phyloP scores from a whole-genome alignment of 2,797 vertebrate species.

The Glyptemys insculpta region DNA sequence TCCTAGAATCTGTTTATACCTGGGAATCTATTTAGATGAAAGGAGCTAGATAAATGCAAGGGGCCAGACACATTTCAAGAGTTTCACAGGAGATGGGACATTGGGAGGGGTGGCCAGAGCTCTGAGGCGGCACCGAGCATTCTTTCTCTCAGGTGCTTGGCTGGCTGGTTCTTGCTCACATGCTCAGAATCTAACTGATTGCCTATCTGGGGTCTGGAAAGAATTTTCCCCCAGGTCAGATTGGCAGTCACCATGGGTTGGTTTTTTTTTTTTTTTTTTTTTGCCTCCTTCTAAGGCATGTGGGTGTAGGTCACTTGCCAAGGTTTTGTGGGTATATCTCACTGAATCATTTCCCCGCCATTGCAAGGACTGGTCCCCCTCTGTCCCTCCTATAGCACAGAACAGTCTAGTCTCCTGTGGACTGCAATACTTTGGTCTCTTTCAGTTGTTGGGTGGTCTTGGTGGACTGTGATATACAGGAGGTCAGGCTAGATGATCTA shows the following conservation, averaged over 20 bases:
- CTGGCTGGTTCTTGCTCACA: neutral
- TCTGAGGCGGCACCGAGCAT: neutral
- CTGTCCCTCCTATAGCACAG: neutral
- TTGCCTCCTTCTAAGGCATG: neutral
- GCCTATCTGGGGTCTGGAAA: neutral
- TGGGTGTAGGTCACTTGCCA: neutral
- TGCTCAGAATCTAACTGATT: neutral
- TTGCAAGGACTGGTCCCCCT: neutral
- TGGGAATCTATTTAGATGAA: neutral
- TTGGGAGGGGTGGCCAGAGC: neutral
- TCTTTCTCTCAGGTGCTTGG: neutral
- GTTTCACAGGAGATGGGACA: neutral
- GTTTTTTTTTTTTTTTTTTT: neutral
- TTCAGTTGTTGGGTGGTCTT: neutral
- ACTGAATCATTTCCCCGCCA: too few relatives aligned
- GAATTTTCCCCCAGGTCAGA: too few relatives aligned
- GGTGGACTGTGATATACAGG: neutral
- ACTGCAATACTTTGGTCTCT: neutral
- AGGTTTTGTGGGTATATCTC: neutral
- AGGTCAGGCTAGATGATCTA: neutral
- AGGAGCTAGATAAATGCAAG: constrained; percentile 22
- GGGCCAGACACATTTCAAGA: fast-evolving
- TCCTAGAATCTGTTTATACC: neutral
- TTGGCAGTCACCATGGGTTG: neutral
- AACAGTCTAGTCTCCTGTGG: neutral